Percentiles rank a stretch among this genome's conserved stretches.
Conservation (phyloP, 1,140 invertebrate species). For the Ceratosolen fusciceps region DNA sequence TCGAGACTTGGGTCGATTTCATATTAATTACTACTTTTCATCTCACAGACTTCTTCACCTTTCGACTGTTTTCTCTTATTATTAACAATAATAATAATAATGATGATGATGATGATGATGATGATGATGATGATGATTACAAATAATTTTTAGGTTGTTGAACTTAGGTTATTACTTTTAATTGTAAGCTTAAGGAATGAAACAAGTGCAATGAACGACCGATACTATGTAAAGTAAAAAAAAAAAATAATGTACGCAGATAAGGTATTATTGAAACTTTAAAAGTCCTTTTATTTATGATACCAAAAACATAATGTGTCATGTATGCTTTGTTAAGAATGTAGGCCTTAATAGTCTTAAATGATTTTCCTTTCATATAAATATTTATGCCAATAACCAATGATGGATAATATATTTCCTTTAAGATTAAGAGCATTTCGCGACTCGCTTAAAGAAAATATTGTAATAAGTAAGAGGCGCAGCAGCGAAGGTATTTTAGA, state of each 20-base stretch:
- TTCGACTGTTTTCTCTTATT: constrained; percentile 2
- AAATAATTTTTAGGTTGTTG: constrained; percentile 10
- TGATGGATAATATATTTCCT: not conserved
- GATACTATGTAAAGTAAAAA: not conserved
- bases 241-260: not conserved
- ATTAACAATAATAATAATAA: constrained; percentile 25
- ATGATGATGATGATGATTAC: not conserved
- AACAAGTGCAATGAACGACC: constrained; percentile 31
- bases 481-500: not conserved
- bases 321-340: constrained; percentile 5
- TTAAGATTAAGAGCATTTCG: not conserved
- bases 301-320: constrained; percentile 27
- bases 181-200: constrained; percentile 23
- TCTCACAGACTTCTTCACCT: not conserved
- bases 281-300: constrained; percentile 24
- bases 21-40: constrained; percentile 19
- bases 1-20: constrained; percentile 18
- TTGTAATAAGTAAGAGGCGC: not conserved
- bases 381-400: not conserved
- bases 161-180: constrained; percentile 35
- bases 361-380: not conserved
- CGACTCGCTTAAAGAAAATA: constrained; percentile 2
- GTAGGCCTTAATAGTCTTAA: not conserved
- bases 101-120: constrained; percentile 1
- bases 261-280: constrained; percentile 20